Evolutionary conservation across 2,113 vertebrate genomes (phyloP).

Genomic region (Oreotrochilus melanogaster): DNA sequence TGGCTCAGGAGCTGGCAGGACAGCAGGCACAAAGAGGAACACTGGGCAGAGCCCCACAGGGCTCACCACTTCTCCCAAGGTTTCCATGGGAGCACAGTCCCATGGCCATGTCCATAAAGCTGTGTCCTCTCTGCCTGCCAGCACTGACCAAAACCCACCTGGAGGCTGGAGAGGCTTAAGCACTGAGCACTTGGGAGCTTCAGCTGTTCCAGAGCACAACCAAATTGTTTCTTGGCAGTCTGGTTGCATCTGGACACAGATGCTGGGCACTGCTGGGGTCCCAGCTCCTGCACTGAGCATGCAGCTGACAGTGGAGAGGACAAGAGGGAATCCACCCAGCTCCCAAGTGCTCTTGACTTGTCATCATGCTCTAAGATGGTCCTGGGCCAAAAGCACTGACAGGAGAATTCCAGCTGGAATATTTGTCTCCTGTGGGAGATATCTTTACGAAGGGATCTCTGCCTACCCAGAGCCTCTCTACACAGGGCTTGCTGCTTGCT

Average conservation of each 20-base stretch:
- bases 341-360: neutral
- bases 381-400: neutral
- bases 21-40: rapidly evolving
- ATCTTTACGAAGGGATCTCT: neutral
- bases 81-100: neutral
- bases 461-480: neutral
- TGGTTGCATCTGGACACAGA: neutral
- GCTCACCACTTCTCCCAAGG: rapidly evolving
- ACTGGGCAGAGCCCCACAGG: neutral
- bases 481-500: neutral
- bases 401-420: neutral
- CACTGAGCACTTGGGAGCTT: neutral
- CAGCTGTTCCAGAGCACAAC: neutral
- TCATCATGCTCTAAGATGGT: neutral
- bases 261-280: neutral
- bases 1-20: neutral
- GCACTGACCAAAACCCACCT: rapidly evolving
- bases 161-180: neutral
- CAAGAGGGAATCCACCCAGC: neutral
- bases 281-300: neutral
- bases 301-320: neutral
- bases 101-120: rapidly evolving
- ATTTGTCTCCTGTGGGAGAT: neutral
- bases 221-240: neutral
- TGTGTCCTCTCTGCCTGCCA: neutral